These are phyloP conservation scores for Aulostomus chinensis DNA, from an alignment of 2,797 vertebrate genomes.

Conservation along the genomic window DNA sequence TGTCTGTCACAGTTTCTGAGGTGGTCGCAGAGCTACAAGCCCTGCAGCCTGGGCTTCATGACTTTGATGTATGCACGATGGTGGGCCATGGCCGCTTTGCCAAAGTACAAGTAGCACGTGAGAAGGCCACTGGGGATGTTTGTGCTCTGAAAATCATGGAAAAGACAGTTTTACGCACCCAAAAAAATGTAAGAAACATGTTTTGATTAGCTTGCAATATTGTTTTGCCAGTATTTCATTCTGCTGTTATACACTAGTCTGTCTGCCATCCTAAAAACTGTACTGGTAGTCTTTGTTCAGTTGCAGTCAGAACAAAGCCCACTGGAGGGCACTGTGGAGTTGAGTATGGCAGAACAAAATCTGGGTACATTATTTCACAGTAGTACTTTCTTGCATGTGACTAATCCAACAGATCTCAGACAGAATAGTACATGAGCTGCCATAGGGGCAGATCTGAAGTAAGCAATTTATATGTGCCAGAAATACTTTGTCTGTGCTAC, in stretches of 20 bases:
- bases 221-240: not conserved
- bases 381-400: conserved; percentile 48
- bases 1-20: conserved; percentile 84
- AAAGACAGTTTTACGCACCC: conserved; percentile 82
- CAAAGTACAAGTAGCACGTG: conserved; percentile 91
- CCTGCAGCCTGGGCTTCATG: conserved; percentile 85
- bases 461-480: conserved; percentile 12
- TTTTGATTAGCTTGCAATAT: not conserved
- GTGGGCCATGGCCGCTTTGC: conserved; percentile 90
- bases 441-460: conserved; percentile 20
- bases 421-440: conserved; percentile 49
- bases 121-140: conserved; percentile 88
- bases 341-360: conserved; percentile 7
- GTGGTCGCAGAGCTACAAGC: conserved; percentile 85
- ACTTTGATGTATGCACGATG: conserved; percentile 88
- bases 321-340: conserved; percentile 45
- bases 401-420: conserved; percentile 43
- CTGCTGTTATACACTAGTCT: not conserved
- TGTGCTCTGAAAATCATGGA: conserved; percentile 97
- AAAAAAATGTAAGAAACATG: conserved; percentile 92
- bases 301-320: conserved; percentile 34
- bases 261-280: not conserved
- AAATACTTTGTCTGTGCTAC: conserved; percentile 24
- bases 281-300: not conserved
- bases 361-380: conserved; percentile 32